phyloP scores from a whole-genome alignment of 2,888 invertebrate species.

The Athalia circularis region DNA sequence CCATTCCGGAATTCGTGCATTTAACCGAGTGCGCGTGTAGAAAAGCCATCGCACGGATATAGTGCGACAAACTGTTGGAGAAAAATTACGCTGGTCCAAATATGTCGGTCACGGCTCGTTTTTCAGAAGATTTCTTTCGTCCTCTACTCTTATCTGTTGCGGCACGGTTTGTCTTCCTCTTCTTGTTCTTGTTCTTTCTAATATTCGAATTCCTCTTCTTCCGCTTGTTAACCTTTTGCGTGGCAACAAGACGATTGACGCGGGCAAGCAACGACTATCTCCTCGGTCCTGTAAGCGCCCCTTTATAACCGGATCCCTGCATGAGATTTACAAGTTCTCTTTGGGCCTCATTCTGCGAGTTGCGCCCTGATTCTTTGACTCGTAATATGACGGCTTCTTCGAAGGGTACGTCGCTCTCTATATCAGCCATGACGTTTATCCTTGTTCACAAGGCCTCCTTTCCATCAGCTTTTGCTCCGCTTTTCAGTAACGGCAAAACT shows the following conservation, averaged over 20 bases:
- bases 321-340: slow-evolving; percentile 8
- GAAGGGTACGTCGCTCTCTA: background rate
- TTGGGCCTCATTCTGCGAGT: background rate
- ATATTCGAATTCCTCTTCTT: background rate
- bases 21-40: slow-evolving; percentile 53
- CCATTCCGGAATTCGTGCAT: slow-evolving; percentile 54
- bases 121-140: background rate
- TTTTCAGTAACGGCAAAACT: slow-evolving; percentile 37
- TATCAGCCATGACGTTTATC: slow-evolving; percentile 24
- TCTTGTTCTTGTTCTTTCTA: background rate
- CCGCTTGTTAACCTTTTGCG: background rate
- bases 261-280: background rate
- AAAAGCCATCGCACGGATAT: slow-evolving; percentile 51
- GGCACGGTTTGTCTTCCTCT: background rate
- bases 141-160: too few species aligned
- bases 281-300: background rate
- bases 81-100: slow-evolving; percentile 22
- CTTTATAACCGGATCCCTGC: slow-evolving; percentile 9
- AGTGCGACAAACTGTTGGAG: background rate
- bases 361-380: background rate
- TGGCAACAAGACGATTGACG: background rate
- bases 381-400: background rate
- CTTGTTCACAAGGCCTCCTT: slow-evolving; percentile 32
- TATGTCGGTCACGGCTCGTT: slow-evolving; percentile 25
- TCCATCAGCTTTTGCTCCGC: slow-evolving; percentile 14